These are phyloP conservation scores for Meles meles DNA, from an alignment of 2,113 vertebrate genomes.

Conservation along the genomic window DNA sequence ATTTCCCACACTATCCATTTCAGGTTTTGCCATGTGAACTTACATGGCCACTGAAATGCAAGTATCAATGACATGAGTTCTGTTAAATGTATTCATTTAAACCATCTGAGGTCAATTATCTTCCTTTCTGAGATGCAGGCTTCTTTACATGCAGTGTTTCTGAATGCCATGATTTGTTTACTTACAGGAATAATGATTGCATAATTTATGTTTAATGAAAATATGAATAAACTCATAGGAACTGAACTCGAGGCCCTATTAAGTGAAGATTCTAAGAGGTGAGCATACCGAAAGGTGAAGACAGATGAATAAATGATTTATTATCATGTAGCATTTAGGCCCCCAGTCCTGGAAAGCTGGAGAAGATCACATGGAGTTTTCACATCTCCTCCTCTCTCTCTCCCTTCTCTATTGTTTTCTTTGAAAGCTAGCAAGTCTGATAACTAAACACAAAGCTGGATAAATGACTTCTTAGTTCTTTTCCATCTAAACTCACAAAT, in stretches of 20 bases:
- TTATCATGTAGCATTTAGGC: background rate
- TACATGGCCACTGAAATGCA: background rate
- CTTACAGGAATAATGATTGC: background rate
- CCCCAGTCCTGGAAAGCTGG: background rate
- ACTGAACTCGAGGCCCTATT: background rate
- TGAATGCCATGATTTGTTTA: background rate
- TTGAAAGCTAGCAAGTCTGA: background rate
- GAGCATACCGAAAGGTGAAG: background rate
- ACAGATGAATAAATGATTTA: background rate
- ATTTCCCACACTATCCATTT: background rate
- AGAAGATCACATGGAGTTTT: background rate
- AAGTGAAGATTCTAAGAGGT: background rate
- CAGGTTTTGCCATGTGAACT: background rate
- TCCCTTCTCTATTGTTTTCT: background rate
- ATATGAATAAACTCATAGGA: background rate
- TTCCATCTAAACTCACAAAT: background rate
- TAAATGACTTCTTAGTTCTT: background rate
- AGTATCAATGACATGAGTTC: background rate
- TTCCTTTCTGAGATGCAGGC: background rate
- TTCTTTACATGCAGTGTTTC: background rate
- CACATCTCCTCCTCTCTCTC: background rate
- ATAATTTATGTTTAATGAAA: background rate
- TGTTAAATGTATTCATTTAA: background rate
- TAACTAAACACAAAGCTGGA: background rate
- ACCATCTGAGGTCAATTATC: background rate